Evolutionary conservation across 2,888 invertebrate species (phyloP).

Genomic region (Nudaria mundana): DNA sequence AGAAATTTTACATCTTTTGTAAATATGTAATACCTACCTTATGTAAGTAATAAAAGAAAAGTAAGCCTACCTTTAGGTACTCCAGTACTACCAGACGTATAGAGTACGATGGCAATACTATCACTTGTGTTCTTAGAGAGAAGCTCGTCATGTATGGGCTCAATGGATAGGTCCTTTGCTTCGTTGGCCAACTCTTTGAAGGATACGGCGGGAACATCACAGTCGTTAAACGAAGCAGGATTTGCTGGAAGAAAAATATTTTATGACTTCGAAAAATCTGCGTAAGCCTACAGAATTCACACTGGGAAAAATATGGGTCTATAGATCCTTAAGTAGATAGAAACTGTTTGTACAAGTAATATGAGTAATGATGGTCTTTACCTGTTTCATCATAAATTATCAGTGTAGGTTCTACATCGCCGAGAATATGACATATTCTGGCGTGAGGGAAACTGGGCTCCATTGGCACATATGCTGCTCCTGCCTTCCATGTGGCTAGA

Average conservation of each 20-base stretch:
- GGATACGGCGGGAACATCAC: constrained; percentile 60
- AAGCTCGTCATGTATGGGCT: constrained; percentile 58
- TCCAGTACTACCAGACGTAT: constrained; percentile 95
- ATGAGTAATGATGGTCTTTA: too few species aligned
- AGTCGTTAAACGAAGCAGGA: constrained; percentile 57
- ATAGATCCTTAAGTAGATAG: too few species aligned
- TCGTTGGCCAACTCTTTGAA: constrained; percentile 75
- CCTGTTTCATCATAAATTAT: constrained; percentile 85
- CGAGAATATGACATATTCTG: constrained; percentile 88
- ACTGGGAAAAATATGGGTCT: neutral
- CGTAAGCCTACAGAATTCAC: neutral
- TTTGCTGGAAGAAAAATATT: constrained; percentile 56
- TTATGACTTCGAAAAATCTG: neutral
- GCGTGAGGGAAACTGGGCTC: constrained; percentile 87
- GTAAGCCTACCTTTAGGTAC: constrained; percentile 93
- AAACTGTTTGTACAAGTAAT: too few species aligned
- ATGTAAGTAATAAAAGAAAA: too few species aligned
- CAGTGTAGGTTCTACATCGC: constrained; percentile 86
- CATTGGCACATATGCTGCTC: constrained; percentile 92
- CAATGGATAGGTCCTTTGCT: constrained; percentile 61
- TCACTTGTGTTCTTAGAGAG: constrained; percentile 59
- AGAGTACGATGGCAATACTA: constrained; percentile 86
- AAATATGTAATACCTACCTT: too few species aligned
- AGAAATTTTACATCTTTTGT: too few species aligned
- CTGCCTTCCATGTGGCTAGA: constrained; percentile 89